Evolutionary conservation across 2,113 vertebrate species (phyloP).

Genomic region (Cebidichthys violaceus): DNA sequence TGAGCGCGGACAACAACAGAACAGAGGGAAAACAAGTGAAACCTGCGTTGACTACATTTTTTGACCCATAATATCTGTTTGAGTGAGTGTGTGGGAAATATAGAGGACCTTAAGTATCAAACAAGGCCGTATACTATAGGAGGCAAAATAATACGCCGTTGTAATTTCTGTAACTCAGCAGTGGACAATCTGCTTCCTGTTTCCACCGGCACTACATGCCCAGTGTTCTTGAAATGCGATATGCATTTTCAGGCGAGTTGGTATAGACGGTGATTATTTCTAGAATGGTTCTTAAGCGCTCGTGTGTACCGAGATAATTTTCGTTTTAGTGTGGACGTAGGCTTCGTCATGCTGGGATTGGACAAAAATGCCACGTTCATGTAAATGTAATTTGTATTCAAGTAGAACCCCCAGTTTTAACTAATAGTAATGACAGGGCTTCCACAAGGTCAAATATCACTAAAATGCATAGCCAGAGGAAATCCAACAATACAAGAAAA

Average conservation of each 20-base stretch:
- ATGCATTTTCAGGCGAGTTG: background rate
- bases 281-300: background rate
- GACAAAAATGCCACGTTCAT: background rate
- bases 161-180: background rate
- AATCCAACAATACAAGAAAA: slow-evolving; percentile 23
- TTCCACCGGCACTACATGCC: background rate
- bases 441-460: background rate
- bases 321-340: background rate
- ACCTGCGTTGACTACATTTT: too few species aligned
- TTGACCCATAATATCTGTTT: background rate
- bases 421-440: background rate
- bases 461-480: background rate
- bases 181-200: background rate
- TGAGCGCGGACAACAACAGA: background rate
- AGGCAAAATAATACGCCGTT: background rate
- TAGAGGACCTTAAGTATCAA: background rate
- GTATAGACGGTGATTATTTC: background rate
- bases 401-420: slow-evolving; percentile 6
- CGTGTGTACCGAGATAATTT: background rate
- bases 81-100: background rate
- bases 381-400: slow-evolving; percentile 1
- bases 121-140: background rate
- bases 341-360: background rate
- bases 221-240: background rate
- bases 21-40: background rate